Percentiles rank a stretch among this genome's conserved stretches.
Evolutionary conservation across 1,140 invertebrate genomes (phyloP).

Genomic region (Bombus balteatus): DNA sequence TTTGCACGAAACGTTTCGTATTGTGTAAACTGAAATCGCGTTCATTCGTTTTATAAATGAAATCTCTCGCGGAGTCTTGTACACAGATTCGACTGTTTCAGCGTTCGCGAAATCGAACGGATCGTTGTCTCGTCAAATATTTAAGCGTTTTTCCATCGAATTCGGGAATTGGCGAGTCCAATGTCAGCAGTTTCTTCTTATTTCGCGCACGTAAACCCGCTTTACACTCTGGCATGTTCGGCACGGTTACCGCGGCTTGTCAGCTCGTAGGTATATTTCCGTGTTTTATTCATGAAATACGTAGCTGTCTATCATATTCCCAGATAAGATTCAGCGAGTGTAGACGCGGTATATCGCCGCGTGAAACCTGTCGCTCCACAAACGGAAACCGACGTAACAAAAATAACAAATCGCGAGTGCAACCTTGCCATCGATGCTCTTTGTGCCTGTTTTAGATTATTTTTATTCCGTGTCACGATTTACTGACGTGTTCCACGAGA

Average conservation of each 20-base stretch:
- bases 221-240: conserved; percentile 29
- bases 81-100: background rate
- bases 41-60: background rate
- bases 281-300: conserved; percentile 74
- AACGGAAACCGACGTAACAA: conserved; percentile 37
- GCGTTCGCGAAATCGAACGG: background rate
- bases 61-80: background rate
- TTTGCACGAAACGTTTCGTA: background rate
- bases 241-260: conserved; percentile 55
- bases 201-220: conserved; percentile 34
- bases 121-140: background rate
- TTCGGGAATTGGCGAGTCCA: background rate
- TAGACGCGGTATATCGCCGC: conserved; percentile 45
- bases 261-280: conserved; percentile 61
- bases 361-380: conserved; percentile 44
- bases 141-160: background rate
- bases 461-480: background rate
- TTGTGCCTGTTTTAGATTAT: background rate
- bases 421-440: background rate
- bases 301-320: conserved; percentile 64
- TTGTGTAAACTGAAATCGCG: background rate
- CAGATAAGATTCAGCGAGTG: conserved; percentile 63
- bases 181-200: conserved; percentile 48
- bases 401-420: conserved; percentile 13
- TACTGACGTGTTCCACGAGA: background rate